Conservation (phyloP, 2,888 invertebrate genomes). For the Drosophila setosimentum region DNA sequence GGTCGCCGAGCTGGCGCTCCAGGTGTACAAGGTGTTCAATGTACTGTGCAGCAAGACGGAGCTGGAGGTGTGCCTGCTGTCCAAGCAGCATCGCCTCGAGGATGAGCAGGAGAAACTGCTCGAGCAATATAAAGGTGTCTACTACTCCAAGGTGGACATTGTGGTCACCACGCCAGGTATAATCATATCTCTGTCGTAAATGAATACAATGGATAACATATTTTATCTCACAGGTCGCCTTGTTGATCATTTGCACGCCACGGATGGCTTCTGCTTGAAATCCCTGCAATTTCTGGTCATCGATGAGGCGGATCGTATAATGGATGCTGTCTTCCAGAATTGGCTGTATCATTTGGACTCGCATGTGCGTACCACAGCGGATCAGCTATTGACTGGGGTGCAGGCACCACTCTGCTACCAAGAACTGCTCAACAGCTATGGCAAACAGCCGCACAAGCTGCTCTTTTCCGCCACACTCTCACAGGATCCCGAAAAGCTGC, state of each 20-base stretch:
- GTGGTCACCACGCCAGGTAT: conserved; percentile 94
- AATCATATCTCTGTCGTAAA: neutral
- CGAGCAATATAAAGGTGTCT: conserved; percentile 85
- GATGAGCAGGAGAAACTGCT: conserved; percentile 89
- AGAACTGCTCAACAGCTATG: conserved; percentile 71
- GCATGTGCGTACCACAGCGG: conserved; percentile 87
- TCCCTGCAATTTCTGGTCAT: conserved; percentile 93
- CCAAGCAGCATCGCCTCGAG: conserved; percentile 89
- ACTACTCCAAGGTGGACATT: conserved; percentile 89
- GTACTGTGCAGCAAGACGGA: conserved; percentile 89
- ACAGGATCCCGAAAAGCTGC: conserved; percentile 97
- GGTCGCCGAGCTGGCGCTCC: conserved; percentile 95
- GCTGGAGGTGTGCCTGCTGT: conserved; percentile 89
- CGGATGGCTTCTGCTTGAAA: conserved; percentile 91
- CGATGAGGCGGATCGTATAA: conserved; percentile 98
- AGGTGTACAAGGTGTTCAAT: conserved; percentile 94
- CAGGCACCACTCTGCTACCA: conserved; percentile 80
- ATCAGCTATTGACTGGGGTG: conserved; percentile 86
- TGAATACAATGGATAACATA: neutral
- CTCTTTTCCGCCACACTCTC: conserved; percentile 99
- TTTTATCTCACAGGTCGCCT: conserved; percentile 87
- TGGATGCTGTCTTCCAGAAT: conserved; percentile 96
- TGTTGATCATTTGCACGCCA: conserved; percentile 95
- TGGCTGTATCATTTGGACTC: conserved; percentile 94
- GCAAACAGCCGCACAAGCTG: conserved; percentile 91